phyloP scores from a whole-genome alignment of 2,113 vertebrate species.

The Gavia stellata region DNA sequence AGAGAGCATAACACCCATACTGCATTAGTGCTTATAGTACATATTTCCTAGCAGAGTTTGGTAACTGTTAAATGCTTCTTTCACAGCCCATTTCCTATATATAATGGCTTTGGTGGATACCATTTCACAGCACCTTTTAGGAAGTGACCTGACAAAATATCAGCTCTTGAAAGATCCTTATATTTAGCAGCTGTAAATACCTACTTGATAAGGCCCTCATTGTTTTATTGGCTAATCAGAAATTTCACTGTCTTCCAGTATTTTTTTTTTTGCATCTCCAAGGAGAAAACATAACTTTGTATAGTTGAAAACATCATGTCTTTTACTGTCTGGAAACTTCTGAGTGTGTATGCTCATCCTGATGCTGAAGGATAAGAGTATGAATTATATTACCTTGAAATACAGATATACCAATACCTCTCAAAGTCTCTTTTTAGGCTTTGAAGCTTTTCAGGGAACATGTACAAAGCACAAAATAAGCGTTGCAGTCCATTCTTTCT shows the following conservation, averaged over 20 bases:
- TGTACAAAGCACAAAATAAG: constrained; percentile 1
- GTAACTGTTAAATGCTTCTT: neutral
- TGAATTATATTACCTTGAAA: neutral
- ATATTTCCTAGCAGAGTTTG: neutral
- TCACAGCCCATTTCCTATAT: neutral
- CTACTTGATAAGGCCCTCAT: neutral
- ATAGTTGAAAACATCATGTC: neutral
- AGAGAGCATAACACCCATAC: neutral
- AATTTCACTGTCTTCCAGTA: neutral
- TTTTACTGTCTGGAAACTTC: neutral
- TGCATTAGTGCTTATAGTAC: neutral
- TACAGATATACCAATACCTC: neutral
- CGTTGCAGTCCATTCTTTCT: neutral
- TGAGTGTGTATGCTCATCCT: neutral
- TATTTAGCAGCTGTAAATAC: neutral
- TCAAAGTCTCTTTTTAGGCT: neutral
- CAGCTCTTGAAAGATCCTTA: neutral
- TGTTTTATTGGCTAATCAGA: neutral
- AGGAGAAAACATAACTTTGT: neutral
- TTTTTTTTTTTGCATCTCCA: neutral
- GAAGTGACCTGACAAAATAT: neutral
- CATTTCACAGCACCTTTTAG: neutral
- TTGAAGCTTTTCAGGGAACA: neutral
- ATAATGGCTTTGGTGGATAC: neutral
- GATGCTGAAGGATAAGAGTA: neutral